Conservation (phyloP, 2,113 vertebrate species). For the Onychorhynchus coronatus region DNA sequence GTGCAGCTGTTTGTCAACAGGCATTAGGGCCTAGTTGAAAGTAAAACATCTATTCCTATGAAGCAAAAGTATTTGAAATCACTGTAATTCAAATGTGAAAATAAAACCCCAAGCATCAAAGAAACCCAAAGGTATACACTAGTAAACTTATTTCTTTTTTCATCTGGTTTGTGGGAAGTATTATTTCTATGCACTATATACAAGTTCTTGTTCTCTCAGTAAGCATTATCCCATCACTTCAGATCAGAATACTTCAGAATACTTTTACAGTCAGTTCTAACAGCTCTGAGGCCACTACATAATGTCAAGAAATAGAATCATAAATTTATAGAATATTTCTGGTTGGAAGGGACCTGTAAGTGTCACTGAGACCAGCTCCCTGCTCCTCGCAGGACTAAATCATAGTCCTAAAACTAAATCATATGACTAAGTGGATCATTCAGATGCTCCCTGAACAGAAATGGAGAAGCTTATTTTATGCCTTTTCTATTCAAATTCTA, state of each 20-base stretch:
- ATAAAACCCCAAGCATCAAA: neutral
- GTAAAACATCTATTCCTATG: neutral
- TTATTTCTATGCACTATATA: neutral
- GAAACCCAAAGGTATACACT: accelerated
- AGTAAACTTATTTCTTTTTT: neutral
- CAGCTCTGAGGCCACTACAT: accelerated
- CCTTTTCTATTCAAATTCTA: neutral
- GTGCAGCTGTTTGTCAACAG: neutral
- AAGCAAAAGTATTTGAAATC: neutral
- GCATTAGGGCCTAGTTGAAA: neutral
- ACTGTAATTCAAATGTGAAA: neutral
- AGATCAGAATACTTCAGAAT: neutral
- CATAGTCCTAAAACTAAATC: neutral
- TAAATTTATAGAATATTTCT: neutral
- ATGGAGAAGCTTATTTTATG: neutral
- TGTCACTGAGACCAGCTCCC: neutral
- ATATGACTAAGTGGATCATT: neutral
- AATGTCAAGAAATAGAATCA: neutral
- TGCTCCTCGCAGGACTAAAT: neutral
- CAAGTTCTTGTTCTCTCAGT: neutral
- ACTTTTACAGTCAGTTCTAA: neutral
- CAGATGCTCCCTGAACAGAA: accelerated
- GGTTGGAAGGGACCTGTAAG: neutral
- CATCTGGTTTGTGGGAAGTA: neutral
- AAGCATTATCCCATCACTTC: neutral